Evolutionary conservation across 1,140 invertebrate genomes (phyloP).

Genomic region (Ceratosolen solmsi): DNA sequence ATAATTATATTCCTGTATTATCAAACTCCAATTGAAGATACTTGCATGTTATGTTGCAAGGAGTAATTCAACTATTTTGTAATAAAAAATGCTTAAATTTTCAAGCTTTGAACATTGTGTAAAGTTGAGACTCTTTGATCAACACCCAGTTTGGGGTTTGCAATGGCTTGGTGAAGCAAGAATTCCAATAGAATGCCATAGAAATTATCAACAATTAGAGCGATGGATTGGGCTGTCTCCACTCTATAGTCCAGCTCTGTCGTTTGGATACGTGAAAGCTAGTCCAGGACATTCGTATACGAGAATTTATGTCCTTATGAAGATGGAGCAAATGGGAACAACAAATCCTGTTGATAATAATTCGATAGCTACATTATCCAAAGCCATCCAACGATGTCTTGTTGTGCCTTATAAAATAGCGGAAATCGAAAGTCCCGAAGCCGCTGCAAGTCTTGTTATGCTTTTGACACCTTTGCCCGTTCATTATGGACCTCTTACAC

Average conservation of each 20-base stretch:
- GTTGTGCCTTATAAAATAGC: constrained; percentile 65
- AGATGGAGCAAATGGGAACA: constrained; percentile 62
- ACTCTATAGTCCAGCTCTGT: constrained; percentile 63
- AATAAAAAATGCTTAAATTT: too few relatives aligned
- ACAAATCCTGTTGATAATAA: constrained; percentile 57
- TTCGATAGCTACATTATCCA: constrained; percentile 61
- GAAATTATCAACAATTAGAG: constrained; percentile 68
- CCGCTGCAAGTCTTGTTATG: constrained; percentile 64
- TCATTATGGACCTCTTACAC: constrained; percentile 67
- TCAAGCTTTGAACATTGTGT: constrained; percentile 59
- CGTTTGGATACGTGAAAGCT: constrained; percentile 70
- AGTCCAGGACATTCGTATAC: constrained; percentile 67
- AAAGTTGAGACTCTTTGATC: constrained; percentile 68
- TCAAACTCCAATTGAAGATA: too few relatives aligned
- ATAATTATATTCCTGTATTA: too few relatives aligned
- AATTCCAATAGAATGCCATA: constrained; percentile 65
- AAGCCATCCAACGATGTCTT: constrained; percentile 67
- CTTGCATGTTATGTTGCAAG: too few relatives aligned
- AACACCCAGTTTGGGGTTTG: constrained; percentile 70
- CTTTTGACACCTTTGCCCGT: constrained; percentile 61
- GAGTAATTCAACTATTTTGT: too few relatives aligned
- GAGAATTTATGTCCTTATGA: constrained; percentile 68
- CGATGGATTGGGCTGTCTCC: constrained; percentile 68
- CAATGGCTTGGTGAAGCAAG: constrained; percentile 70
- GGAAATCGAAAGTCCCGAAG: constrained; percentile 62